phyloP scores from a whole-genome alignment of 2,888 invertebrate genomes.

The Hirudinaria manillensis region DNA sequence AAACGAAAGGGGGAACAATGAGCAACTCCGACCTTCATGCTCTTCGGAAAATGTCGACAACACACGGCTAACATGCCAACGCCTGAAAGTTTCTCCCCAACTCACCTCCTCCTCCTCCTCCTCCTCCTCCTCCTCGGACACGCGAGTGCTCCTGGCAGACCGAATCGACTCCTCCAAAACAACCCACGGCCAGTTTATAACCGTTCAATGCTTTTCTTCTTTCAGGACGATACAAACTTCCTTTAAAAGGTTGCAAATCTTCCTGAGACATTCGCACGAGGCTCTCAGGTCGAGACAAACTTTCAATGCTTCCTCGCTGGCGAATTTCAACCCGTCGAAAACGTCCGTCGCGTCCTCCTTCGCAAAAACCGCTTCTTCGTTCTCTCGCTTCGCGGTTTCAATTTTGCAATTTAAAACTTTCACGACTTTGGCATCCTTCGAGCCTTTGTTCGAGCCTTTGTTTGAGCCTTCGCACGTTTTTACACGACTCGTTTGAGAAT shows the following conservation, averaged over 20 bases:
- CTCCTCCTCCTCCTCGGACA: too few relatives aligned
- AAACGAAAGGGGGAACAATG: too few relatives aligned
- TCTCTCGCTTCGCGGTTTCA: not conserved
- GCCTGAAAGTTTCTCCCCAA: not conserved
- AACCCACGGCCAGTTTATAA: not conserved
- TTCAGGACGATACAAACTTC: not conserved
- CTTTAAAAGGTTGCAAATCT: not conserved
- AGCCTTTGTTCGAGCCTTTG: not conserved
- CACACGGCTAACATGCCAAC: slow-evolving; percentile 3
- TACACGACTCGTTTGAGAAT: too few relatives aligned
- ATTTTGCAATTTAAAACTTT: not conserved
- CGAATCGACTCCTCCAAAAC: not conserved
- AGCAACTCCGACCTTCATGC: too few relatives aligned
- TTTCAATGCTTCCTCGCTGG: slow-evolving; percentile 1
- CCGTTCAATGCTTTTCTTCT: not conserved
- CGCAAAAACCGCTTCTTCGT: not conserved
- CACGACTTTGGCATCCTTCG: too few relatives aligned
- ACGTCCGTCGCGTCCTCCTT: not conserved
- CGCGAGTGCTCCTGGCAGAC: too few relatives aligned
- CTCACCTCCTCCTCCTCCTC: too few relatives aligned
- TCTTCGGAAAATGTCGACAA: not conserved
- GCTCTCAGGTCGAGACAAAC: not conserved
- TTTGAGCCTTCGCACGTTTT: too few relatives aligned
- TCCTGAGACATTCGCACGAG: not conserved
- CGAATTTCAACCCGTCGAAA: not conserved